Conservation (phyloP, 2,888 invertebrate species). For the Phymatocera aterrima region DNA sequence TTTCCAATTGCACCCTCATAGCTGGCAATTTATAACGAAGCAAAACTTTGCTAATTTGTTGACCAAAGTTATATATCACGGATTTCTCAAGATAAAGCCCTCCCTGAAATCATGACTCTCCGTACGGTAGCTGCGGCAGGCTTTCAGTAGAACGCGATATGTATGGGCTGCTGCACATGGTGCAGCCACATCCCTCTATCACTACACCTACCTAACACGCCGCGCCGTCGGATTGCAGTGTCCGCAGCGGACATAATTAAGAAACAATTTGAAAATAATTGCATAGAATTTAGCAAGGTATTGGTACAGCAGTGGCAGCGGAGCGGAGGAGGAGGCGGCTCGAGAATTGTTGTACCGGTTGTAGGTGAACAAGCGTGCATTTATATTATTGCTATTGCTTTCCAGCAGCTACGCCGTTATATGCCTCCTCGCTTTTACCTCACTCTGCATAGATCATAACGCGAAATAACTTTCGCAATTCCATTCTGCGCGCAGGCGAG, state of each 20-base stretch:
- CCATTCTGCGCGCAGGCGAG: neutral
- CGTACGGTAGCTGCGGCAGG: neutral
- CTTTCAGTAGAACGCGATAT: neutral
- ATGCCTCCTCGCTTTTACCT: neutral
- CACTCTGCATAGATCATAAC: neutral
- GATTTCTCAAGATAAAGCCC: constrained; percentile 1
- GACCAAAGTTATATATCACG: constrained; percentile 41
- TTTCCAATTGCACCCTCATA: constrained; percentile 41
- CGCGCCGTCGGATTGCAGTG: too few relatives aligned
- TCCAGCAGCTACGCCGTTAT: neutral
- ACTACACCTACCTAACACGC: too few relatives aligned
- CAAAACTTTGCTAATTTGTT: constrained; percentile 43
- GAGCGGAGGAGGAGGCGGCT: too few relatives aligned
- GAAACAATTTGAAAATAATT: neutral
- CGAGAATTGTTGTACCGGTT: too few relatives aligned
- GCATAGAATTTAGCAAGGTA: neutral
- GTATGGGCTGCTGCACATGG: too few relatives aligned
- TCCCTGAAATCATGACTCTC: constrained; percentile 22
- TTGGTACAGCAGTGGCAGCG: neutral
- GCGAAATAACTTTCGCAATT: constrained; percentile 5
- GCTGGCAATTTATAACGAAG: constrained; percentile 18
- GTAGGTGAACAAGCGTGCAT: too few relatives aligned
- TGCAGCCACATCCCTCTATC: too few relatives aligned
- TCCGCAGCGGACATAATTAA: too few relatives aligned
- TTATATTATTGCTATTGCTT: neutral